Evolutionary conservation across 92 coral and sea anemone species (phyloP), one percentile per base, ranked within the genome.

Genomic region (Parazoanthus swiftii): DNA sequence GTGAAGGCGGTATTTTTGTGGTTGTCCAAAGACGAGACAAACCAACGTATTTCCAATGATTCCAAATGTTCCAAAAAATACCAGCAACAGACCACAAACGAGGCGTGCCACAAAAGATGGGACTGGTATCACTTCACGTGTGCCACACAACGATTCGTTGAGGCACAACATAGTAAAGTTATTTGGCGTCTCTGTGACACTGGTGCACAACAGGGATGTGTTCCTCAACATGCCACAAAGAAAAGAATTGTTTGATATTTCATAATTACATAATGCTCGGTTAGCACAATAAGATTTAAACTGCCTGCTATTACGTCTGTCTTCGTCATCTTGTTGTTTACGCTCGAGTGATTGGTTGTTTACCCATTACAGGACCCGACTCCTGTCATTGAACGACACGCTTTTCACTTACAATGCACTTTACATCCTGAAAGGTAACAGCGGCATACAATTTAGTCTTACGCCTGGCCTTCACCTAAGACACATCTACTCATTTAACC

Each of bases 21-120:
- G 74, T n/a, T 54, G 25, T 15, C 39, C 85, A 38, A 84, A 89
- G 65, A 89, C 89, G 85, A 46, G 79, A 50, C 85, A 68, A 38
- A 74, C 85, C 26, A 89, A 11, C 46, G 79, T n/a, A 77, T 89
- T 89, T 3, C 91, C 88, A 33, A 88, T 88, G 29, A 89, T 89
- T 42, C 91, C 91, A 42, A 89, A 83, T 4, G 79, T 37, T 25
- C 77, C 85, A 20, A 63, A 63, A 44, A 89, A 85, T 13, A 82
- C 20, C 3, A 78, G 58, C 5, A 89, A 50, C 18, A 89, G 81
- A 76, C 72, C 80, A 51, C 85, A 63, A 6, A 63, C 26, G 25
- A 63, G 8, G 15, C 70, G 70, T 63, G 70, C 70, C n/a, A 63
- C 70, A 63, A 63, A 18, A 63, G 70, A 63, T 63, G 70, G 70